These are phyloP conservation scores for Lerista edwardsae DNA, from an alignment of 2,797 vertebrate genomes.

Conservation along the genomic window DNA sequence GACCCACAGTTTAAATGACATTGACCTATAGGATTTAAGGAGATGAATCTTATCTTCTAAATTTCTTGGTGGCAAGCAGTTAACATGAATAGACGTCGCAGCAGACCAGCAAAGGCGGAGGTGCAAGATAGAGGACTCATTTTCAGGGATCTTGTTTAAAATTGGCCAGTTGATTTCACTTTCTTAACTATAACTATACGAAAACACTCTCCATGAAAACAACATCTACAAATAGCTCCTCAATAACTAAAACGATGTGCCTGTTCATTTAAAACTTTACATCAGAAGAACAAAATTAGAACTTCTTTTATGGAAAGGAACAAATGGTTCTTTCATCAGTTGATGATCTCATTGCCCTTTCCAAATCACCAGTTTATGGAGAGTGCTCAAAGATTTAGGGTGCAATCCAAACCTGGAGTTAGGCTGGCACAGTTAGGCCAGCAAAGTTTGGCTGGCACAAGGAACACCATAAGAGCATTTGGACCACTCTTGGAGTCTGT, in stretches of 20 bases:
- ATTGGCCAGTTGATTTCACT: conserved; percentile 23
- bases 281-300: conserved; percentile 37
- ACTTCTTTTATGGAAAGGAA: conserved; percentile 38
- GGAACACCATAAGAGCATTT: too few relatives aligned
- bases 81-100: background rate
- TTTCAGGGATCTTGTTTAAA: conserved; percentile 60
- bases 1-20: background rate
- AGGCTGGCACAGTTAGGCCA: too few relatives aligned
- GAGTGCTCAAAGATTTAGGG: conserved; percentile 36
- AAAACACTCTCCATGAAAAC: background rate
- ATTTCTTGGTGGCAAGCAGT: background rate
- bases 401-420: too few relatives aligned
- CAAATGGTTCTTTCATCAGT: conserved; percentile 30
- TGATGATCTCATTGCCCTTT: conserved; percentile 22
- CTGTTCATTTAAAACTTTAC: conserved; percentile 26
- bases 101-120: background rate
- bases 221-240: conserved; percentile 3
- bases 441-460: too few relatives aligned
- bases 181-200: conserved; percentile 17
- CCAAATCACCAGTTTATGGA: conserved; percentile 35
- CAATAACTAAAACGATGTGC: background rate
- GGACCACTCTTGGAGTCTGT: too few relatives aligned
- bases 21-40: background rate
- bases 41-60: background rate
- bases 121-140: background rate